phyloP scores from a whole-genome alignment of 53 echinoderm and acorn worm species.

The Crossaster papposus region DNA sequence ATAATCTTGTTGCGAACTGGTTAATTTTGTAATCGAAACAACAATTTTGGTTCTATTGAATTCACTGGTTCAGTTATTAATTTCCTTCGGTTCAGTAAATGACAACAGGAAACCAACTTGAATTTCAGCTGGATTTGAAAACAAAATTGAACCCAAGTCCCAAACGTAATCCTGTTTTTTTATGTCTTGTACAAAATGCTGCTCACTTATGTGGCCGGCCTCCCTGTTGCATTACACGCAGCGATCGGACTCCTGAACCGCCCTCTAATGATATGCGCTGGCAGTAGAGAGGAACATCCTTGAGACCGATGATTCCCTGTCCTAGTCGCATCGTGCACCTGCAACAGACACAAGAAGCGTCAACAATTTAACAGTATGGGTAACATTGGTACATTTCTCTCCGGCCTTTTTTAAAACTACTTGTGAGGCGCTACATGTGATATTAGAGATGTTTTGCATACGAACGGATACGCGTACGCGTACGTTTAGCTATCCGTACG shows the following conservation, averaged over 20 bases:
- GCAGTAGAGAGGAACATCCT: conserved; percentile 82
- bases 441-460: no score
- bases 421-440: no score
- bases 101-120: background rate
- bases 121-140: background rate
- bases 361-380: no score
- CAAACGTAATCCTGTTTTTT: background rate
- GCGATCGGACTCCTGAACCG: conserved; percentile 89
- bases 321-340: conserved; percentile 96
- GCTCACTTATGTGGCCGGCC: conserved; percentile 94
- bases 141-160: background rate
- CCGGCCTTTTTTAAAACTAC: no score
- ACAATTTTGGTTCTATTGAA: no score
- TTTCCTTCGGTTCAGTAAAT: background rate
- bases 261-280: conserved; percentile 92
- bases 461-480: no score
- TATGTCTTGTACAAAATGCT: background rate
- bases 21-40: no score
- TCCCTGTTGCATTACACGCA: conserved; percentile 74
- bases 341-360: no score
- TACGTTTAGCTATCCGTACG: no score
- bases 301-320: conserved; percentile 72
- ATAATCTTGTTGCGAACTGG: no score
- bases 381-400: no score
- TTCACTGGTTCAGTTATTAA: no score